Percentiles rank a stretch among this genome's conserved stretches.
Conservation (phyloP, 2,797 vertebrate species). For the Macroramphosus scolopax region DNA sequence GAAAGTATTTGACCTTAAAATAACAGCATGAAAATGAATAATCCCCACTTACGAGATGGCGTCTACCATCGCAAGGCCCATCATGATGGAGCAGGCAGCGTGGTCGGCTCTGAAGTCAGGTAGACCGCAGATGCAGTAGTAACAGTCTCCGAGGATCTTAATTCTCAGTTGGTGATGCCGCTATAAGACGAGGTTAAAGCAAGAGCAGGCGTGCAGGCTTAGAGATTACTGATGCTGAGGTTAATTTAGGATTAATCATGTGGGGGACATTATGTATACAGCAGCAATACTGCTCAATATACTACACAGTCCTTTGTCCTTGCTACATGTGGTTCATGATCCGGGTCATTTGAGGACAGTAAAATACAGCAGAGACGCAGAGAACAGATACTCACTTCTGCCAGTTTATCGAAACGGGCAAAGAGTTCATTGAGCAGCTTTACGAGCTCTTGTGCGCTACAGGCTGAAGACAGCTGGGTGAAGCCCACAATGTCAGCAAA, state of each 20-base stretch:
- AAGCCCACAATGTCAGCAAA: constrained; percentile 97
- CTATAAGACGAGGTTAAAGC: constrained; percentile 59
- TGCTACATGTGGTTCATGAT: no score
- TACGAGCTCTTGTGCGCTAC: constrained; percentile 93
- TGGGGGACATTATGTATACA: no score
- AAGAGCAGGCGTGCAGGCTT: no score
- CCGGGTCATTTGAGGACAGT: no score
- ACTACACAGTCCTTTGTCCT: no score
- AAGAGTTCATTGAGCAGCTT: constrained; percentile 95
- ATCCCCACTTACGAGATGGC: constrained; percentile 88
- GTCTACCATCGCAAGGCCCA: constrained; percentile 95
- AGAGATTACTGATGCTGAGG: neutral
- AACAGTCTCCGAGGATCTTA: constrained; percentile 95
- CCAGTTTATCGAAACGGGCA: constrained; percentile 92
- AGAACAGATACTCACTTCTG: constrained; percentile 86
- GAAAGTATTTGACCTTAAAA: no score
- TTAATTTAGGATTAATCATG: neutral
- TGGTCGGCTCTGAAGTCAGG: constrained; percentile 94
- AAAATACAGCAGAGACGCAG: no score
- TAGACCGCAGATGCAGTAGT: constrained; percentile 95
- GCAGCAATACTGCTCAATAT: no score
- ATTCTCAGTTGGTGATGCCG: constrained; percentile 91
- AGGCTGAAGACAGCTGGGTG: constrained; percentile 91
- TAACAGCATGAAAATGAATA: no score
- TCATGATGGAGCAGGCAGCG: constrained; percentile 89